These are phyloP conservation scores for Orthonyx spaldingii DNA, from an alignment of 2,113 vertebrate species.

Conservation along the genomic window DNA sequence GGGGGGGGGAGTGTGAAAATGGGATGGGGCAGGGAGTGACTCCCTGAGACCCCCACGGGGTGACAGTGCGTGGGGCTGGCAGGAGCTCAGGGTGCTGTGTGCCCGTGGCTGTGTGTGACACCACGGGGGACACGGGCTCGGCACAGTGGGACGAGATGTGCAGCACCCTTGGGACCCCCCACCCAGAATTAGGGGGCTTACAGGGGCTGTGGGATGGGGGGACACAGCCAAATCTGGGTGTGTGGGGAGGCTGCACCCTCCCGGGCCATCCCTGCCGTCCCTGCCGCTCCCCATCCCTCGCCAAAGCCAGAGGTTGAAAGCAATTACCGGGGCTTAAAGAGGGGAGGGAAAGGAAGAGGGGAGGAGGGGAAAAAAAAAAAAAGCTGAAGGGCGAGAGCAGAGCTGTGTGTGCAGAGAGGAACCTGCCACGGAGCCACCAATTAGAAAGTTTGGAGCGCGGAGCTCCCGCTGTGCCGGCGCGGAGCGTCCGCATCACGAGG, in stretches of 20 bases:
- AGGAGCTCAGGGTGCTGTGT: neutral
- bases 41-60: rapidly evolving
- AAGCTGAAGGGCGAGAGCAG: slow-evolving; percentile 26
- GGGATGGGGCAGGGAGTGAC: neutral
- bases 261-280: neutral
- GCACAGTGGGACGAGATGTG: rapidly evolving
- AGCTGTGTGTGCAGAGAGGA: slow-evolving; percentile 41
- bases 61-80: neutral
- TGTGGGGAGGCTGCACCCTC: neutral
- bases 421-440: slow-evolving; percentile 80
- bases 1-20: neutral
- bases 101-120: neutral
- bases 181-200: neutral
- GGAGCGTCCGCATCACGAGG: slow-evolving; percentile 49
- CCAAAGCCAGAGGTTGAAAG: slow-evolving; percentile 36
- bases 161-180: neutral
- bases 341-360: neutral
- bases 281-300: neutral
- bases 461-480: slow-evolving; percentile 52
- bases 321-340: slow-evolving; percentile 79
- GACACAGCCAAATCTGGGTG: neutral
- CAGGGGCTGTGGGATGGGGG: neutral
- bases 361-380: neutral
- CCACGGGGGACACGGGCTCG: rapidly evolving
- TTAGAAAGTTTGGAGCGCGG: slow-evolving; percentile 78